Percentiles rank a stretch among this genome's conserved stretches.
phyloP scores from a whole-genome alignment of 2,113 vertebrate species.

The Mixornis gularis region DNA sequence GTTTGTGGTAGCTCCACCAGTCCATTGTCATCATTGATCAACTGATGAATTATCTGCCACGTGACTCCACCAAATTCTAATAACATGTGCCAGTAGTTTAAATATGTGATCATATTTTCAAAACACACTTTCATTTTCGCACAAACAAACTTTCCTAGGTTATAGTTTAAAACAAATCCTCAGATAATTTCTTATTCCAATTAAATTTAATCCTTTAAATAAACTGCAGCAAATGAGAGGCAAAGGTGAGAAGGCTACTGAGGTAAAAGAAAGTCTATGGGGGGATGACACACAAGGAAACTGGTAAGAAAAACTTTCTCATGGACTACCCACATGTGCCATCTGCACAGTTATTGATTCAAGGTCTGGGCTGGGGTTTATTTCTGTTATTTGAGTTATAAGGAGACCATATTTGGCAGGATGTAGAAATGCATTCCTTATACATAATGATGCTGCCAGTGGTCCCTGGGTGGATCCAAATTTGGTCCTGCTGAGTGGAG shows the following conservation, averaged over 20 bases:
- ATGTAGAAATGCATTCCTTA: not conserved
- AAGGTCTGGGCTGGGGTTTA: not conserved
- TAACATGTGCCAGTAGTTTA: not conserved
- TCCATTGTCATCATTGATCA: not conserved
- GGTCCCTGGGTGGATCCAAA: not conserved
- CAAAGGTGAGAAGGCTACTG: not conserved
- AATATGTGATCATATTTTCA: not conserved
- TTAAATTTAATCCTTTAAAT: conserved; percentile 23
- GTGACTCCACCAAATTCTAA: not conserved
- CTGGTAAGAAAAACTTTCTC: not conserved
- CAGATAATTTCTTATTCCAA: not conserved
- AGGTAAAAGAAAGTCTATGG: not conserved
- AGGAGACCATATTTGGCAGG: not conserved
- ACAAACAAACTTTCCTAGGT: not conserved
- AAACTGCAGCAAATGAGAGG: not conserved
- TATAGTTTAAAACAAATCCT: not conserved
- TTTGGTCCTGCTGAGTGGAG: not conserved
- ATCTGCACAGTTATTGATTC: not conserved
- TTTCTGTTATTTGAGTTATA: not conserved
- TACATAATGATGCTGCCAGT: rapidly evolving
- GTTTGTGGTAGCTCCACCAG: not conserved
- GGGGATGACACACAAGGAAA: not conserved
- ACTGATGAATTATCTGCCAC: not conserved
- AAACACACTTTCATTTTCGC: not conserved
- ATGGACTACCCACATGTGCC: not conserved